Evolutionary conservation across 2,888 invertebrate genomes (phyloP), one percentile per base, ranked within the genome.

Genomic region (Ochlodes sylvanus): DNA sequence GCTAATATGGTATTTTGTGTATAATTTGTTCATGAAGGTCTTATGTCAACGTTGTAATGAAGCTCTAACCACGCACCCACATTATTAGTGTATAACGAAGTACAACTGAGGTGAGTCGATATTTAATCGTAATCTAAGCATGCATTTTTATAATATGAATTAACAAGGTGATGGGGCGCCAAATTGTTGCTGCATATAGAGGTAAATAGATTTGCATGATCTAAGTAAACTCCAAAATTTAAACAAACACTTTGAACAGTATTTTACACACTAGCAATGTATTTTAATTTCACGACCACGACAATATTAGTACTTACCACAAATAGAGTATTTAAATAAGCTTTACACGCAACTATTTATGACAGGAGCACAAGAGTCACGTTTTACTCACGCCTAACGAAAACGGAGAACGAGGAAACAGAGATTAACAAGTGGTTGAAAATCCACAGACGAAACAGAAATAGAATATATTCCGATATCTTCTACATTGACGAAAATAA

Each of bases 401-500:
- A 72, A 69, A 71, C 58, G 69, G 77, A 76, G 79, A 27, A 14
- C 52, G 76, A 79, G 76, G 79, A 73, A 72, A 77, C 74, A 76
- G 73, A 78, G 83, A 78, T 86, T 84, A 89, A 81, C 73, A 73
- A 72, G 69, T 64, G 77, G 82, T 86, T 90, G 81, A 86, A 83
- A 84, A 89, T 95, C 93, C 95, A 91, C 96, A 96, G 96, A 96
- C 94, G 95, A 96, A 83, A 92, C 95, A 79, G 95, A 96, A 92
- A 95, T 97, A 84, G 97, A 97, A 93, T 97, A 97, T 88, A 96
- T 96, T 88, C 97, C 97, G 81, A 96, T 97, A 80, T 96, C 97
- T 73, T 95, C 97, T 60, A 97, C 96, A 75, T 90, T 97, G 82
- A 97, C 97, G 77, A 96, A 96, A 93, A 97, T 97, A 83, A 94